Percentiles rank a stretch among this genome's conserved stretches.
Evolutionary conservation across 64 coral and sea anemone species (phyloP).

Genomic region (Montipora sp.): DNA sequence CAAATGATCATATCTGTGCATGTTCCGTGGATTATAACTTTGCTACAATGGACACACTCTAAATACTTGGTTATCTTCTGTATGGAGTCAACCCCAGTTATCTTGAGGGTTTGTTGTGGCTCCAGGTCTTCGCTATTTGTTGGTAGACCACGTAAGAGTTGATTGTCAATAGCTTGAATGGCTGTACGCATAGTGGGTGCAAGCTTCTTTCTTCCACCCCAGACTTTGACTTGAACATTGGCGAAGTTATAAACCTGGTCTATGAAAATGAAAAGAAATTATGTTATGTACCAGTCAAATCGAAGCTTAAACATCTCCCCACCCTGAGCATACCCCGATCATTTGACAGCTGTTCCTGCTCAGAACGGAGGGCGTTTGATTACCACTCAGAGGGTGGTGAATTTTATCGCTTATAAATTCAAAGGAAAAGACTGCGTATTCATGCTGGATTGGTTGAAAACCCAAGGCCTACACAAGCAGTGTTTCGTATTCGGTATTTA

Average conservation of each 20-base stretch:
- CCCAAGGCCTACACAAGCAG: no score
- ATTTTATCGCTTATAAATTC: no score
- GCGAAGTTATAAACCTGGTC: conserved; percentile 66
- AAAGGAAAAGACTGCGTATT: no score
- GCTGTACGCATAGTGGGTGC: conserved; percentile 72
- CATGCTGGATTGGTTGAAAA: no score
- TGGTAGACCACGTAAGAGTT: conserved; percentile 69
- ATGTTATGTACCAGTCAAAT: not conserved
- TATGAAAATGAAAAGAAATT: conserved; percentile 65
- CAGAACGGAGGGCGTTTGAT: no score
- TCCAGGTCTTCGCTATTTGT: conserved; percentile 62
- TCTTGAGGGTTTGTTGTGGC: conserved; percentile 84
- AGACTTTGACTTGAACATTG: conserved; percentile 72
- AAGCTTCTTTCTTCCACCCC: conserved; percentile 76
- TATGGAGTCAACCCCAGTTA: conserved; percentile 81
- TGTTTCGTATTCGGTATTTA: no score
- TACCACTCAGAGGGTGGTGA: no score
- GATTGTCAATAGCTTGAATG: conserved; percentile 67
- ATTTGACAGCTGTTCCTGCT: no score
- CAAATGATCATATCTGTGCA: conserved; percentile 69
- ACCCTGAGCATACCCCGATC: no score
- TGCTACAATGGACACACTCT: conserved; percentile 71
- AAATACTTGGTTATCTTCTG: conserved; percentile 78
- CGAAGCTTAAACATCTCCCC: no score
- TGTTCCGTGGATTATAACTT: conserved; percentile 78